Base-by-base conservation (phyloP, 2,888 invertebrate species). In the Ichneumoninae sp. region DNA sequence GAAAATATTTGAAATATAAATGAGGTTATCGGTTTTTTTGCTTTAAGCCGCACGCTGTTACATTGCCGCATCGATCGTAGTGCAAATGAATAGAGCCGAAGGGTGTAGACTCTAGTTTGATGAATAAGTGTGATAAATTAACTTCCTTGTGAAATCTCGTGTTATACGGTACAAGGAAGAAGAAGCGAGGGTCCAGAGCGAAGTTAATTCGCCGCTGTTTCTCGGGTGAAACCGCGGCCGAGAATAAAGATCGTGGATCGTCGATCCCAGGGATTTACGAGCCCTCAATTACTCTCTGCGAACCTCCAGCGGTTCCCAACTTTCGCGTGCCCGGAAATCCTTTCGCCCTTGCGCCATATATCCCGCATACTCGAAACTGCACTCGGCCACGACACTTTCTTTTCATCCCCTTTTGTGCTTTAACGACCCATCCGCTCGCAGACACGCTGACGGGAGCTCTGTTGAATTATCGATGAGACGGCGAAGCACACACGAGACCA, bases 261-360 rank as follows among this genome's bases (percentile, higher is more conserved):
- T 79, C 83, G 83, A 83, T 83, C 83, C 75, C 36, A 81, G 77
- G 52, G 68, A 83, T 86, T 85, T 85, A 85, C 85, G 85, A 82
- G 77, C 57, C 40, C 68, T 80, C 83, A 83, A 86, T 86, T 83
- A 85, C 85, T 85, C 81, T 85, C 33, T 52, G 22, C 63, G 30
- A 52, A 52, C 68, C 36, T 65, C 65, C 83, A 83, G 83, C 44
- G 83, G 83, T 79, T 83, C 75, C 70, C 83, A 79, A 33, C 44
- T 71, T 50, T n/a, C 40, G 44, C 44, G 44, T 26, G 44, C 52
- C n/a, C 7, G 19, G 16, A 1, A 50, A 26, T 13, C 30, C 13
- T 71, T 36, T 50, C 52, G 36, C 5, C 71, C 63, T 71, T 30
- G 10, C 16, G 30, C 44, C 30, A 30, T 30, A 33, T 66, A 66